These are phyloP conservation scores for Dromaius novaehollandiae DNA, from an alignment of 2,113 vertebrate genomes.

Conservation along the genomic window DNA sequence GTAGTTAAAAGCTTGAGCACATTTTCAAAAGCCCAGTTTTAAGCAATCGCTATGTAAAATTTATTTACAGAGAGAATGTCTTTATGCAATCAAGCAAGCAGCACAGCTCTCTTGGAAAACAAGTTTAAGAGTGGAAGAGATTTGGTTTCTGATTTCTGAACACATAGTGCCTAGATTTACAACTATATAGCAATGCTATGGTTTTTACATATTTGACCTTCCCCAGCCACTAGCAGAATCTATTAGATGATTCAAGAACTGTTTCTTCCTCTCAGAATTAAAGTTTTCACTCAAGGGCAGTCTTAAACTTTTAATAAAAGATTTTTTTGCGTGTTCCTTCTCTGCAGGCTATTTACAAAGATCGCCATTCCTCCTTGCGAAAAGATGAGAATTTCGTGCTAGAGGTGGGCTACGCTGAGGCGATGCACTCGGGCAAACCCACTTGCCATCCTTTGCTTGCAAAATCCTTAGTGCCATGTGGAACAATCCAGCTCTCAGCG, in stretches of 20 bases:
- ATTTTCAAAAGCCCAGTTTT: not conserved
- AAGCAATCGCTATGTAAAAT: not conserved
- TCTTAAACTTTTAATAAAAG: rapidly evolving
- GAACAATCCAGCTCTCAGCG: not conserved
- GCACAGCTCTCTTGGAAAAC: not conserved
- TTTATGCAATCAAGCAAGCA: not conserved
- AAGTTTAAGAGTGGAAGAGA: not conserved
- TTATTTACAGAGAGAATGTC: rapidly evolving
- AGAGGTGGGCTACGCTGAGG: not conserved
- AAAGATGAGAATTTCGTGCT: not conserved
- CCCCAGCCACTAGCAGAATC: rapidly evolving
- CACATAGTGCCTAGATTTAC: rapidly evolving
- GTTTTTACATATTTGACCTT: rapidly evolving
- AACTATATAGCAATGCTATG: rapidly evolving
- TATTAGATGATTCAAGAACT: rapidly evolving
- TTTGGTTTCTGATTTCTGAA: not conserved
- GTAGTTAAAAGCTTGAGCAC: not conserved
- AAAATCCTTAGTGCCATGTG: not conserved
- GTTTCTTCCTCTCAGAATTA: rapidly evolving
- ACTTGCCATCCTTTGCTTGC: not conserved
- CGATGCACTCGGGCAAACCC: not conserved
- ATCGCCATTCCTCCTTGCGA: not conserved
- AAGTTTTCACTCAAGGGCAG: not conserved
- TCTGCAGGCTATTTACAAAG: not conserved
- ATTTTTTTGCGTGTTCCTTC: not conserved